phyloP scores from a whole-genome alignment of 1,140 invertebrate species.

The Acarapis woodi region DNA sequence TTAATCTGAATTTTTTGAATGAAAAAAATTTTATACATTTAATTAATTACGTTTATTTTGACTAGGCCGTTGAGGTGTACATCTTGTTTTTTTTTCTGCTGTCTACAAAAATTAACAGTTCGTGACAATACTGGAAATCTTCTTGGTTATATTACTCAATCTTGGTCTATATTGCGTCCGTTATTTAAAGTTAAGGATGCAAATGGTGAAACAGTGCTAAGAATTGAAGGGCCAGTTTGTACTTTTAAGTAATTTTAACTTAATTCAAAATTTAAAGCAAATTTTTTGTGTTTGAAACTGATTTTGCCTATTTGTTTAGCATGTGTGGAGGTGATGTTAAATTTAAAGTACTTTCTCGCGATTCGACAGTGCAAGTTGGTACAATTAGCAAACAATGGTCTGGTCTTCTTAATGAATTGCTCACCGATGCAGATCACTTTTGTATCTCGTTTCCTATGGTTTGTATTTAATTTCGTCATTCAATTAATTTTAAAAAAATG shows the following conservation, averaged over 20 bases:
- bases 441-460: conserved; percentile 43
- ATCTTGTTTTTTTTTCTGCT: conserved; percentile 50
- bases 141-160: conserved; percentile 46
- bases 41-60: conserved; percentile 18
- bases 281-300: neutral
- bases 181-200: conserved; percentile 46
- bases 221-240: conserved; percentile 53
- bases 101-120: conserved; percentile 44
- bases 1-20: neutral
- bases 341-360: conserved; percentile 22
- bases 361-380: conserved; percentile 23
- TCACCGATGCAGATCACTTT: conserved; percentile 44
- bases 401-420: conserved; percentile 31
- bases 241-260: conserved; percentile 39
- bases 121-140: conserved; percentile 27
- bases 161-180: conserved; percentile 49
- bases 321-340: conserved; percentile 45
- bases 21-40: neutral
- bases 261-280: conserved; percentile 35
- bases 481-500: conserved; percentile 45
- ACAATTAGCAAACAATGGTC: conserved; percentile 45
- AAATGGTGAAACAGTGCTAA: conserved; percentile 37
- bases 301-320: too few species aligned
- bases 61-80: conserved; percentile 33
- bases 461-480: too few species aligned